Percentiles rank a stretch among this genome's conserved stretches.
phyloP scores from a whole-genome alignment of 2,797 vertebrate genomes.

The Fistularia commersonii region DNA sequence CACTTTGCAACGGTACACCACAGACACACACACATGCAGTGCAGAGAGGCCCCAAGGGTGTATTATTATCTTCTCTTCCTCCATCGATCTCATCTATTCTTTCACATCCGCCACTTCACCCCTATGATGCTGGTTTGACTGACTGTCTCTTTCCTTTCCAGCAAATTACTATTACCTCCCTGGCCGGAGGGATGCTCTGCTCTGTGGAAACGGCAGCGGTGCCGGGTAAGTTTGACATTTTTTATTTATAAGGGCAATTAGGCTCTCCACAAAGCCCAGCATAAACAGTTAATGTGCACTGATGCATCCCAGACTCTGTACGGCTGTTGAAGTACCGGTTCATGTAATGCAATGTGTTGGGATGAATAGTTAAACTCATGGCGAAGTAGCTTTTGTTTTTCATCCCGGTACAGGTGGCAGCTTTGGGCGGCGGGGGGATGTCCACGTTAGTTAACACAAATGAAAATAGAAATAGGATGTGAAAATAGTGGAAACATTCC shows the following conservation, averaged over 20 bases:
- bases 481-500: no score
- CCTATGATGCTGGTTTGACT: slow-evolving; percentile 2
- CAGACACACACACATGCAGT: no score
- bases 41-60: no score
- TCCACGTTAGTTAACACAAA: no score
- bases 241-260: slow-evolving; percentile 63
- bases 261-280: slow-evolving; percentile 21
- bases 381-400: no score
- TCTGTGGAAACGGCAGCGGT: slow-evolving; percentile 93
- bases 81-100: not conserved
- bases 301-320: not conserved
- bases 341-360: no score
- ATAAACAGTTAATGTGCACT: not conserved
- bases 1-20: not conserved
- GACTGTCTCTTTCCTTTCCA: slow-evolving; percentile 50
- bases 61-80: no score
- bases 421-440: no score
- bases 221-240: slow-evolving; percentile 83
- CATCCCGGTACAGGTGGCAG: no score
- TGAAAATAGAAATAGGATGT: no score
- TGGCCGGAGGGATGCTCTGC: slow-evolving; percentile 87
- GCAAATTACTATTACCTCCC: slow-evolving; percentile 90
- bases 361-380: no score
- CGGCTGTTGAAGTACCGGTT: no score
- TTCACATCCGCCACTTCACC: slow-evolving; percentile 1